Percentiles rank a stretch among this genome's conserved stretches.
Conservation (phyloP, 2,797 vertebrate genomes). For the Epinephelus malabaricus region DNA sequence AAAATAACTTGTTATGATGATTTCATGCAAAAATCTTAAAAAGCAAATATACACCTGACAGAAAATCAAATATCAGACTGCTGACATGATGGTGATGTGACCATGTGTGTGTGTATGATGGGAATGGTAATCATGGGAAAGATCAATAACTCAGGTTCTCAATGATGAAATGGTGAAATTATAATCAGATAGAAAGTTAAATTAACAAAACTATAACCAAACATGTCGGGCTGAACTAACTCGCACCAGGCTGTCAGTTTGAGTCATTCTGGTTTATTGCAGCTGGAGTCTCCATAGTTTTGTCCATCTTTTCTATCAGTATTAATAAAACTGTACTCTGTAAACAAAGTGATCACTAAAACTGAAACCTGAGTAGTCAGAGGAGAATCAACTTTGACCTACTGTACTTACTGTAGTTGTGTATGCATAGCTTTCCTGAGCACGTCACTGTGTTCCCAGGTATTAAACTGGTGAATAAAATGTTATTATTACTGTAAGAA, state of each 20-base stretch:
- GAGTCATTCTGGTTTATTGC: no score
- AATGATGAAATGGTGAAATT: slow-evolving; percentile 55
- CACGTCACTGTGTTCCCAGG: no score
- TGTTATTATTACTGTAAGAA: no score
- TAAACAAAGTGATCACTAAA: no score
- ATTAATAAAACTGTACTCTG: no score
- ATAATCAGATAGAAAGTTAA: slow-evolving; percentile 44
- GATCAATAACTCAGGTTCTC: not conserved
- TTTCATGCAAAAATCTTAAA: slow-evolving; percentile 70
- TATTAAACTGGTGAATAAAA: no score
- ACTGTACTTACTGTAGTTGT: no score
- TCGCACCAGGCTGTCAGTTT: not conserved
- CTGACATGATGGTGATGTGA: slow-evolving; percentile 21
- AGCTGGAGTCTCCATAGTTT: no score
- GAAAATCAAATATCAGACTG: slow-evolving; percentile 51
- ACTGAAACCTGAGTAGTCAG: no score
- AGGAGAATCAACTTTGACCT: no score
- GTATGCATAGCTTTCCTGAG: no score
- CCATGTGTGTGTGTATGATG: slow-evolving; percentile 14
- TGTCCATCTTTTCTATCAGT: no score
- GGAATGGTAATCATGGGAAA: not conserved
- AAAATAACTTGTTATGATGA: slow-evolving; percentile 69
- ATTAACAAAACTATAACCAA: slow-evolving; percentile 35
- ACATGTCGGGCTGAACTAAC: not conserved
- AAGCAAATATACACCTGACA: slow-evolving; percentile 55